These are phyloP conservation scores for Rissa tridactyla DNA, from an alignment of 2,113 vertebrate species.

Conservation along the genomic window DNA sequence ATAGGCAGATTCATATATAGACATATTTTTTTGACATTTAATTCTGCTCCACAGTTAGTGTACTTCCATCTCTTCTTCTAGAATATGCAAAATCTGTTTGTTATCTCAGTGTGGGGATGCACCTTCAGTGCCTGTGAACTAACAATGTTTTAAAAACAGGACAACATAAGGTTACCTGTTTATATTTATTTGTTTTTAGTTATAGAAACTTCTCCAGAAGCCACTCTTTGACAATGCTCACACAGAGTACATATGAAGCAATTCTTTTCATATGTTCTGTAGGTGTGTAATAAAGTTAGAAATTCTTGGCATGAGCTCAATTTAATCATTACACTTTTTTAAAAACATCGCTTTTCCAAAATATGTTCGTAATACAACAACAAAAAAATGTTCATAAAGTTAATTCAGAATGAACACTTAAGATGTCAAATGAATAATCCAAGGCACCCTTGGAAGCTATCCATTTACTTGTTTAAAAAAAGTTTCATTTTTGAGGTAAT, in stretches of 20 bases:
- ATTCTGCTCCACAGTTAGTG: background rate
- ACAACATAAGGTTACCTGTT: background rate
- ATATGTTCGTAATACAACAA: background rate
- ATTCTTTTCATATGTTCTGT: background rate
- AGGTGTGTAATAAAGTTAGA: background rate
- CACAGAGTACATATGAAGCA: rapidly evolving
- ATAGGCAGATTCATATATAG: background rate
- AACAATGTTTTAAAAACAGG: background rate
- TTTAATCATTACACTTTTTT: background rate
- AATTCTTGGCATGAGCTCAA: background rate
- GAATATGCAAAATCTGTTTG: background rate
- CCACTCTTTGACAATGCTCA: background rate
- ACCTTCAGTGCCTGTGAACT: background rate
- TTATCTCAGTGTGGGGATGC: background rate
- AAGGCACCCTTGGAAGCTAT: background rate
- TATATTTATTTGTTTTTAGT: background rate
- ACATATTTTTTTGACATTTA: background rate
- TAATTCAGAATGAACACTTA: background rate
- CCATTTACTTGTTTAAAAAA: background rate
- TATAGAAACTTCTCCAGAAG: background rate
- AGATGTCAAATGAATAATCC: background rate
- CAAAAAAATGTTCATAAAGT: background rate
- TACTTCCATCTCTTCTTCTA: background rate
- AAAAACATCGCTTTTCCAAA: background rate
- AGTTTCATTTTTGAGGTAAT: background rate